A percentile compares a stretch with the other conserved stretches of the same genome.
Conservation (phyloP, 2,113 vertebrate species). For the Microtus montanus region DNA sequence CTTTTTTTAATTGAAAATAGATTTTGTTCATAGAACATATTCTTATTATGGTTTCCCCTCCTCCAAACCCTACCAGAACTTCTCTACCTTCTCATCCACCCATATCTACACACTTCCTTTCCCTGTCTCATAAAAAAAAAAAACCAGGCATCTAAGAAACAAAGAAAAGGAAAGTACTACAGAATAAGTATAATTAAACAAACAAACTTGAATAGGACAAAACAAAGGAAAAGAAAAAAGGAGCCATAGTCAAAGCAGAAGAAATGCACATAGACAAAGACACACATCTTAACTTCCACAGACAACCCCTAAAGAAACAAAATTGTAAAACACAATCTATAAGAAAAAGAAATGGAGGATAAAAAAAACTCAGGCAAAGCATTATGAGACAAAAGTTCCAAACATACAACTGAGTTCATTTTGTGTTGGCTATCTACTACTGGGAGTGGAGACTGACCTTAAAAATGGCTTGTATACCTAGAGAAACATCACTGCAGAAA, state of each 20-base stretch:
- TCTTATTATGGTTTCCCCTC: neutral
- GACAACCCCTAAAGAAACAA: neutral
- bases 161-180: neutral
- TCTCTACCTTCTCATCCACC: neutral
- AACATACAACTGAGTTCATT: neutral
- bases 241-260: neutral
- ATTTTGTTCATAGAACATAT: neutral
- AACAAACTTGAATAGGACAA: neutral
- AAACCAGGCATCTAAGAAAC: neutral
- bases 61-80: neutral
- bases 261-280: neutral
- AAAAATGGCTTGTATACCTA: neutral
- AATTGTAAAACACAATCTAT: neutral
- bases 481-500: neutral
- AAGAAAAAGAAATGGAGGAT: neutral
- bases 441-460: neutral
- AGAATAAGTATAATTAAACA: neutral
- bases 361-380: neutral
- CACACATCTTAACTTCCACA: neutral
- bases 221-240: neutral
- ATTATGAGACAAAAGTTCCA: neutral
- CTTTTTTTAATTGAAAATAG: neutral
- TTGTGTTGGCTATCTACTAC: neutral
- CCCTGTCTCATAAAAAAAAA: neutral
- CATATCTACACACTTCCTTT: neutral